Base-by-base conservation (phyloP, 92 coral and sea anemone genomes). In the Epizoanthus illoricatus region DNA sequence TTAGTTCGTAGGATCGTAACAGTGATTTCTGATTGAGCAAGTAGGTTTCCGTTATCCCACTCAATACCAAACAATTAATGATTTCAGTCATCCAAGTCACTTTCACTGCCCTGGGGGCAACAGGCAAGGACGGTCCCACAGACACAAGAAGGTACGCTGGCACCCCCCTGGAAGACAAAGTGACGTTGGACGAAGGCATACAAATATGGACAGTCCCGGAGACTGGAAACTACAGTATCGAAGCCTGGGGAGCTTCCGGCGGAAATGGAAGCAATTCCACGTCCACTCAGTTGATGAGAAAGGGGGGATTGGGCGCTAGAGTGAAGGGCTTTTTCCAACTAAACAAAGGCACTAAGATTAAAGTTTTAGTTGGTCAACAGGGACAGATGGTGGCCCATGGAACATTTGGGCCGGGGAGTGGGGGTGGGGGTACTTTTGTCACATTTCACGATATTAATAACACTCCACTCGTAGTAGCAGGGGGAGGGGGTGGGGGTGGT, bases 201-300 rank as follows among this genome's bases (percentile, higher is more conserved):
- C 98, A 95, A 84, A 64, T 76, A 70, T 95, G 98, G 98, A 88
- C 55, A 19, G 97, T 95, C n/a, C 95, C 97, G 23, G 79, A 87
- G 60, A 93, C 94, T 24, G 98, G 98, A 28, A 52, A 16, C 42
- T 95, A 95, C 75, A 75, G 73, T 56, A 88, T 93, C 64, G 90
- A 86, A 73, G 95, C 97, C 57, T 86, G 85, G 78, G 98, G 98
- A 7, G 98, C 98, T 40, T 89, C 95, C 75, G 98, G 98, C 54
- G 97, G 93, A 57, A 89, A 91, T 69, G 93, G 91, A 58, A 89
- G 86, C 12, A 86, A 84, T 75, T 66, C 69, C 4, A 79, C 84
- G 13, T 24, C 49, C 1, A 41, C 71, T 5, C 45, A 39, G 59
- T 75, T 65, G 15, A 66, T 74, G 85, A 80, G 81, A 42, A 73